Percentiles rank a stretch among this genome's conserved stretches.
phyloP scores from a whole-genome alignment of 2,888 invertebrate species.

The Rotaria sp. region DNA sequence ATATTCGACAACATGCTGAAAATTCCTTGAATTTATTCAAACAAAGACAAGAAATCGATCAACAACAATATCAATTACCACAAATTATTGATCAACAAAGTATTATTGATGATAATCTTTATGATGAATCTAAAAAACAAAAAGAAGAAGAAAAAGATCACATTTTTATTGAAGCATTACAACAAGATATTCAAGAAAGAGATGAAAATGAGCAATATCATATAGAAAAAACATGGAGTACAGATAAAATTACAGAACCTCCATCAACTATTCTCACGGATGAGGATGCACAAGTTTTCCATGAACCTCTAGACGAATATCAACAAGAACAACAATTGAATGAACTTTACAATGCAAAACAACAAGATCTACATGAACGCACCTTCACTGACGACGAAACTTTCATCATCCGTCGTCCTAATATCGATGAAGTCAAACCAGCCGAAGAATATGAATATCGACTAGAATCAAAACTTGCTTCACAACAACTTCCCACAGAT shows the following conservation, averaged over 20 bases:
- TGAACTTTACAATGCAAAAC: too few species aligned
- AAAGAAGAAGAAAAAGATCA: not conserved
- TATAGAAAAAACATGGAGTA: not conserved
- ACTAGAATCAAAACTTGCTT: too few species aligned
- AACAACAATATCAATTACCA: not conserved
- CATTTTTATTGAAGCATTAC: not conserved
- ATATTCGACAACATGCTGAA: not conserved
- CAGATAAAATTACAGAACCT: not conserved
- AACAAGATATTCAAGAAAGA: not conserved
- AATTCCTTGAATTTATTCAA: not conserved
- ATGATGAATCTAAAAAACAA: not conserved
- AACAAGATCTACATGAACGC: too few species aligned
- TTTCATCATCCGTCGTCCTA: too few species aligned
- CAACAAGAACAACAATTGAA: too few species aligned
- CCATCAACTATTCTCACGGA: not conserved
- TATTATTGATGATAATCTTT: not conserved
- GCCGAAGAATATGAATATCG: too few species aligned
- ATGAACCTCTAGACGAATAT: too few species aligned
- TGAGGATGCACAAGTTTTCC: too few species aligned
- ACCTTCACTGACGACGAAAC: too few species aligned
- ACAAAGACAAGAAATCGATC: not conserved
- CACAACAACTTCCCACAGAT: too few species aligned
- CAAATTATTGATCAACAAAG: not conserved
- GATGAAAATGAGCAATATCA: not conserved
- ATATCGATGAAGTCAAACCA: too few species aligned